These are phyloP conservation scores for Nesometra sesokonis DNA, from an alignment of 35 echinoderm and acorn worm species.

Conservation along the genomic window DNA sequence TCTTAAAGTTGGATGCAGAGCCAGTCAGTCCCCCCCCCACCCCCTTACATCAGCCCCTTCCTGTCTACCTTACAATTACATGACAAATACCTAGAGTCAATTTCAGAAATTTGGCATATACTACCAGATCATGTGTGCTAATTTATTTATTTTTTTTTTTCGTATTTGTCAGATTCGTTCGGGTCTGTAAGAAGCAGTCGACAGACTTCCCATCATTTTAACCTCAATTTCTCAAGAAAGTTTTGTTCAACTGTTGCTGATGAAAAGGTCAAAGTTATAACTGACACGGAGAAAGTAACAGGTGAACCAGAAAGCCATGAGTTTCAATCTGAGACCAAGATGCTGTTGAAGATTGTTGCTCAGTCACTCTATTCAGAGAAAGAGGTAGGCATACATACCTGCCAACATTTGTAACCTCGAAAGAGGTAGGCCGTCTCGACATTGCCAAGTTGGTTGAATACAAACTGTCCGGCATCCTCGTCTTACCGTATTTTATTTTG, in stretches of 20 bases:
- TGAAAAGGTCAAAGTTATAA: neutral
- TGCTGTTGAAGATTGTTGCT: slow-evolving; percentile 88
- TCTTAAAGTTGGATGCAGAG: too few relatives aligned
- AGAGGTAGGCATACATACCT: slow-evolving; percentile 58
- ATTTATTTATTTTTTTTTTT: too few relatives aligned
- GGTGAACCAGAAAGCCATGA: slow-evolving; percentile 56
- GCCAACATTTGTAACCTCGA: too few relatives aligned
- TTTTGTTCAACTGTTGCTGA: neutral
- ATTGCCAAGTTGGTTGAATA: neutral
- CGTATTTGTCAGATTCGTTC: too few relatives aligned
- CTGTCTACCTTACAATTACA: too few relatives aligned
- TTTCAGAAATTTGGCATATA: neutral
- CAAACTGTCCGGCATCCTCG: too few relatives aligned
- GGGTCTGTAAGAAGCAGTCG: too few relatives aligned
- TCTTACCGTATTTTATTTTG: too few relatives aligned
- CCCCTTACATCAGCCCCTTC: too few relatives aligned
- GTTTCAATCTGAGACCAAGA: slow-evolving; percentile 78
- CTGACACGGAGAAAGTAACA: neutral
- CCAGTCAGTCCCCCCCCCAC: too few relatives aligned
- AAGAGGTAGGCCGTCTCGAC: too few relatives aligned
- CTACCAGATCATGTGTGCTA: neutral
- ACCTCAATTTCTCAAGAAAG: neutral
- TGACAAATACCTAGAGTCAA: too few relatives aligned
- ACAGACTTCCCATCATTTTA: neutral
- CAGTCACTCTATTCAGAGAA: slow-evolving; percentile 88